Base-by-base conservation (phyloP, 1,140 invertebrate species). In the Papilio aristodemus region DNA sequence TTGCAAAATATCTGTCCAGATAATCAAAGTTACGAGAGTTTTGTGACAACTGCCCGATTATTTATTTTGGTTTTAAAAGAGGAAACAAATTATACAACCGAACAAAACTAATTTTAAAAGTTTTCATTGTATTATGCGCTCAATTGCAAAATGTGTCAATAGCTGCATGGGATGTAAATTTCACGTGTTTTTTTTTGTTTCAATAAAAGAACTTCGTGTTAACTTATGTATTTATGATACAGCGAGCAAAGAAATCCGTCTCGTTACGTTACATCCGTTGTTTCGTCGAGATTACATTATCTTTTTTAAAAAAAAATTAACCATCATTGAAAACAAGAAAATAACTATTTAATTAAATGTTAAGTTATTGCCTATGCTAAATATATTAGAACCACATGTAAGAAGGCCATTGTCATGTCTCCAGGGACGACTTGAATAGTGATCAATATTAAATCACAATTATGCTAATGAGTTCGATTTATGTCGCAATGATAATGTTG, bases 201-300 rank as follows among this genome's bases (percentile, higher is more conserved):
- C 1, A 22, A 54, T 54, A 54, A 22, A 54, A 22, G 19, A 13
- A 19, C 17, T 11, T 11, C 17, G n/a, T n/a, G n/a, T 54, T 54
- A 10, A 11, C 9, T 8, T 14, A 11, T 17, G 17, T 50, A 11
- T 22, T 8, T 54, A 22, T 22, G 11, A 46, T 46, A 19, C 43
- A 17, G 41, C 0, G 1, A 46, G 43, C 43, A 46, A 46, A 46
- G 43, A 19, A 17, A 46, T 43, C 41, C 41, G n/a, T 8, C 43
- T n/a, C n/a, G n/a, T n/a, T n/a, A 46, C 43, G 17, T 46, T 46
- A 17, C 43, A 46, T 46, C 43, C 43, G 17, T 46, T 46, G 43
- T 46, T 19, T 46, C 17, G 17, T 19, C 1, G 43, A 46, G 43
- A 46, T 46, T 46, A n/a, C n/a, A n/a, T n/a, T n/a, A n/a, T n/a